Percentiles rank a stretch among this genome's conserved stretches.
Evolutionary conservation across 1,140 invertebrate species (phyloP).

Genomic region (Tetramorium parvispinum): DNA sequence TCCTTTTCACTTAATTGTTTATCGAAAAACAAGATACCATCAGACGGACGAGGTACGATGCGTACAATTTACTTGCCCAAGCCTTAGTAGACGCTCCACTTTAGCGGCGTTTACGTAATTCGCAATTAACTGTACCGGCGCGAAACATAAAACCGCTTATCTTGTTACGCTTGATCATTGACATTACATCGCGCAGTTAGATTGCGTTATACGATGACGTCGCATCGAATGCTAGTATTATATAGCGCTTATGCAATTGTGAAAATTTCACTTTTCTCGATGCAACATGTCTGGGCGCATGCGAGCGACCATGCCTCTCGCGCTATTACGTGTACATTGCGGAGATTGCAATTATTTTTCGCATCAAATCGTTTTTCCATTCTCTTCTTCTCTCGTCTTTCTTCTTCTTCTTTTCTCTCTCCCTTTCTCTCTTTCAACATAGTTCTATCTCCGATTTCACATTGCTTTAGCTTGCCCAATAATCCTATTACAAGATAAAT

Average conservation of each 20-base stretch:
- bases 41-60: no score
- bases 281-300: conserved; percentile 65
- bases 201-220: conserved; percentile 50
- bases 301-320: conserved; percentile 42
- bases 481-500: conserved; percentile 19
- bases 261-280: conserved; percentile 82
- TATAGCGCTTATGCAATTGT: conserved; percentile 78
- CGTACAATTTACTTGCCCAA: neutral
- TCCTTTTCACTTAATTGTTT: neutral
- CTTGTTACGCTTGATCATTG: conserved; percentile 52
- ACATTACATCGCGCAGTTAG: conserved; percentile 23
- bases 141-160: conserved; percentile 6
- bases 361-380: neutral
- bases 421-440: neutral
- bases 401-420: neutral
- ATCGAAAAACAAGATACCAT: no score
- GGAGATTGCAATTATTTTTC: conserved; percentile 40
- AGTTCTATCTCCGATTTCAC: neutral
- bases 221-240: conserved; percentile 80
- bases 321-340: neutral
- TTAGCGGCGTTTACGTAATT: conserved; percentile 29
- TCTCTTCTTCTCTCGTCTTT: neutral
- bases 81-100: neutral
- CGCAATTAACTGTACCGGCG: neutral
- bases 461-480: conserved; percentile 16